Evolutionary conservation across 2,797 vertebrate species (phyloP).

Genomic region (Acanthiza pusilla): DNA sequence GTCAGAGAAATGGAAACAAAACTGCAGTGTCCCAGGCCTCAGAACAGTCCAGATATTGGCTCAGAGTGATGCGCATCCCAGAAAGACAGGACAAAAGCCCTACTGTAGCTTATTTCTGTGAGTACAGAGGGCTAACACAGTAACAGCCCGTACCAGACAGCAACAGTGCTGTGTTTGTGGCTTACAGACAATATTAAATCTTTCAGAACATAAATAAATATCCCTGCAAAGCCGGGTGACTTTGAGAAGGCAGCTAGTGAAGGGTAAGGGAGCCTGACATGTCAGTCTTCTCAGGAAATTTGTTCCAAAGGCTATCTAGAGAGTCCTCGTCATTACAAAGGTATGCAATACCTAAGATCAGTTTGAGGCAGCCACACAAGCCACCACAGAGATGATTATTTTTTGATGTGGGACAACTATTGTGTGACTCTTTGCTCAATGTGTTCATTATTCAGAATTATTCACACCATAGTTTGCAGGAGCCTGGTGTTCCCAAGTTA

Average conservation of each 20-base stretch:
- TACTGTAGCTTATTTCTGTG: constrained; percentile 25
- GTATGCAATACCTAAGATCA: not conserved
- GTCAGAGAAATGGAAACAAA: constrained; percentile 57
- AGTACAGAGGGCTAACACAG: constrained; percentile 26
- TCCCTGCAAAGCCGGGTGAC: not conserved
- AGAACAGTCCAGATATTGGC: not conserved
- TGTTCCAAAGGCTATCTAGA: not conserved
- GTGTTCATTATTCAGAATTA: not conserved
- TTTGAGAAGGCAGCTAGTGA: not conserved
- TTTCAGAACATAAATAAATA: not conserved
- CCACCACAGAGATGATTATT: not conserved
- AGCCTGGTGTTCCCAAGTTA: not conserved
- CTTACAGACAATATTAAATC: not conserved
- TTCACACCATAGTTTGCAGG: not conserved
- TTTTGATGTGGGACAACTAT: not conserved
- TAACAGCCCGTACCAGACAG: constrained; percentile 26
- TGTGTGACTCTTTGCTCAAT: not conserved
- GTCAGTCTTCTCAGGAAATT: not conserved
- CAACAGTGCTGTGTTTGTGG: not conserved
- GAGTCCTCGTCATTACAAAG: not conserved
- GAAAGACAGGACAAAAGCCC: constrained; percentile 36
- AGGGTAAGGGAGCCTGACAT: not conserved
- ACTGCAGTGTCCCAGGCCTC: constrained; percentile 41
- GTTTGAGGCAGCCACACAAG: not conserved
- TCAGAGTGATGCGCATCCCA: not conserved